Conservation (phyloP, 2,888 invertebrate genomes). For the Iphiclides podalirius region DNA sequence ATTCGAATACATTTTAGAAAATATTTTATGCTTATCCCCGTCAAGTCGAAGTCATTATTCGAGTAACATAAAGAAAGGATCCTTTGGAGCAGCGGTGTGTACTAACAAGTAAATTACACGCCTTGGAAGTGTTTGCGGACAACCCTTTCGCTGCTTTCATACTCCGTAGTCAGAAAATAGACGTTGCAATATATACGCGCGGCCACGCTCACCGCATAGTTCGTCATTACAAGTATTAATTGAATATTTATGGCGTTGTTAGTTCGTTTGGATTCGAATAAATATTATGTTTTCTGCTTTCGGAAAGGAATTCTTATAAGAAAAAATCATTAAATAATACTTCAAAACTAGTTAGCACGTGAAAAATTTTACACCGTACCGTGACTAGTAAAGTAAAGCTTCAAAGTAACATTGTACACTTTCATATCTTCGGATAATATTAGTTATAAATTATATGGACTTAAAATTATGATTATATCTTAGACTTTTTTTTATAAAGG, state of each 20-base stretch:
- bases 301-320: too few species aligned
- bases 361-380: too few species aligned
- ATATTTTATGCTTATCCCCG: too few species aligned
- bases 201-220: neutral
- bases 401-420: too few species aligned
- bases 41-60: neutral
- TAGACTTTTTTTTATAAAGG: too few species aligned
- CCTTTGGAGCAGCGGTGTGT: conserved; percentile 40
- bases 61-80: conserved; percentile 14
- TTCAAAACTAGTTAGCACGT: too few species aligned
- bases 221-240: neutral
- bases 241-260: neutral
- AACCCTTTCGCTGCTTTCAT: conserved; percentile 50
- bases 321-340: too few species aligned
- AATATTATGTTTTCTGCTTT: neutral
- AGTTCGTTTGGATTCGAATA: neutral
- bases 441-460: too few species aligned
- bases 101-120: conserved; percentile 65
- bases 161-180: conserved; percentile 39
- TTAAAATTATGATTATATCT: too few species aligned
- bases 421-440: too few species aligned
- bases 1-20: too few species aligned
- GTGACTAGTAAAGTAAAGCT: too few species aligned
- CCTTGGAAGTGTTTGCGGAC: conserved; percentile 60
- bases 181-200: conserved; percentile 6